These are phyloP conservation scores for Dioctria linearis DNA, from an alignment of 2,888 invertebrate genomes.

Conservation along the genomic window DNA sequence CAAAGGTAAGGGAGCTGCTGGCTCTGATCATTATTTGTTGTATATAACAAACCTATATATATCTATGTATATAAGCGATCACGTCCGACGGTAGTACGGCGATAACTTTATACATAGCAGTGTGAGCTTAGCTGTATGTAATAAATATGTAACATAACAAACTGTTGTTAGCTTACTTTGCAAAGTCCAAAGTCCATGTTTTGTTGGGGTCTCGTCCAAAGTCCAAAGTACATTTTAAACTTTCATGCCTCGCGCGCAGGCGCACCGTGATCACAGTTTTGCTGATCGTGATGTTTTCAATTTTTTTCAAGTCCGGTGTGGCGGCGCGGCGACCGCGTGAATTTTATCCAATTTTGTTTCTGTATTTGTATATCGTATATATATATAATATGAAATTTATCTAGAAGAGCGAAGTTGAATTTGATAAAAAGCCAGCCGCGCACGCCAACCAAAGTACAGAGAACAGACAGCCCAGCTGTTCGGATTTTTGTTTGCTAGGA, in stretches of 20 bases:
- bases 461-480: background rate
- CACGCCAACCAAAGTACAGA: no score
- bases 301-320: no score
- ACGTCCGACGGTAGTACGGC: background rate
- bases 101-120: background rate
- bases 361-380: background rate
- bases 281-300: no score
- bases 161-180: conserved; percentile 24
- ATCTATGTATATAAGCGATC: background rate
- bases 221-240: conserved; percentile 66
- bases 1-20: background rate
- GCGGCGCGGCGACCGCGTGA: conserved; percentile 8
- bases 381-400: no score
- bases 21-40: no score
- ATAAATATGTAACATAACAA: background rate
- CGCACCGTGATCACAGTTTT: no score
- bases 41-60: no score
- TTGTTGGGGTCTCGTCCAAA: conserved; percentile 67
- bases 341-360: conserved; percentile 21
- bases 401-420: no score
- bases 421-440: no score
- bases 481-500: background rate
- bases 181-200: conserved; percentile 65
- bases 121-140: no score
- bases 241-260: conserved; percentile 60